Conservation (phyloP, 53 echinoderm and acorn worm genomes). For the Patiria pectinifera region DNA sequence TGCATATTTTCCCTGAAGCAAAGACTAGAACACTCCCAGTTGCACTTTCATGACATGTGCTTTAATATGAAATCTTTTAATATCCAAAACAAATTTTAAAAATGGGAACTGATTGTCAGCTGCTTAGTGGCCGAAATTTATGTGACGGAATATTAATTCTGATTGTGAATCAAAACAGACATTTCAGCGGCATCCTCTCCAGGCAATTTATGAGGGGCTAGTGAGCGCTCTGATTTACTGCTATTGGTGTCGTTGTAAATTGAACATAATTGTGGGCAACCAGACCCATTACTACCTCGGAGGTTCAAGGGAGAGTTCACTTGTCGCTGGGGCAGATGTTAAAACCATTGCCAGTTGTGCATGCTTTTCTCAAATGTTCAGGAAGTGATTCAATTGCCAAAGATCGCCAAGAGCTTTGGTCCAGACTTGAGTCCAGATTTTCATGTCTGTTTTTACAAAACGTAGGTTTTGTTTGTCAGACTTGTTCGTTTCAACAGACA, state of each 20-base stretch:
- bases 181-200: background rate
- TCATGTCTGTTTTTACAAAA: background rate
- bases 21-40: background rate
- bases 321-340: conserved; percentile 14
- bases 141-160: background rate
- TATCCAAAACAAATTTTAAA: background rate
- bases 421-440: background rate
- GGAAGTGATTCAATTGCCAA: conserved; percentile 3
- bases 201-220: background rate
- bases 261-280: conserved; percentile 42
- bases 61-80: background rate
- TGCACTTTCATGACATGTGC: conserved; percentile 5
- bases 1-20: background rate
- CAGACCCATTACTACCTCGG: background rate
- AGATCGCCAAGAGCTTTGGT: background rate
- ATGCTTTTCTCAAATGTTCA: background rate
- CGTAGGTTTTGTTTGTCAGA: background rate
- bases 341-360: background rate
- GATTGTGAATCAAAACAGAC: conserved; percentile 12
- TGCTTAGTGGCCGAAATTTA: conserved; percentile 16
- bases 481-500: background rate
- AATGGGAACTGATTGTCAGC: conserved; percentile 18
- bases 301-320: background rate
- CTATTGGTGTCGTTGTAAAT: conserved; percentile 33
- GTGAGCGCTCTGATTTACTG: conserved; percentile 37